phyloP scores from a whole-genome alignment of 2,888 invertebrate species.

The Galerucella calmariensis region DNA sequence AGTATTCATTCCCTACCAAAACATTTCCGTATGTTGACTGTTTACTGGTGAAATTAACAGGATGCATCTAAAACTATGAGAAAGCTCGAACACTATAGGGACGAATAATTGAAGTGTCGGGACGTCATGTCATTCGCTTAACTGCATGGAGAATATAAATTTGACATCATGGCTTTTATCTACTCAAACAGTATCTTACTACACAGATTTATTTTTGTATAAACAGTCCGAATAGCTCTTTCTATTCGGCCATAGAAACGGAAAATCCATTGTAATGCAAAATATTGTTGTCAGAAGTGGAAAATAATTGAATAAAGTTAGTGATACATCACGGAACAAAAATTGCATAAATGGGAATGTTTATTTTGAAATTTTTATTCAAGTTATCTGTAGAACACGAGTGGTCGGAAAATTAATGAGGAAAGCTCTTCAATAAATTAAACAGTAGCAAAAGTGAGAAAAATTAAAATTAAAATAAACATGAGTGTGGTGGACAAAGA shows the following conservation, averaged over 20 bases:
- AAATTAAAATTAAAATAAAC: no score
- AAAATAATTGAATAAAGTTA: conserved; percentile 2
- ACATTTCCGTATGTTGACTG: background rate
- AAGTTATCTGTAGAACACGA: no score
- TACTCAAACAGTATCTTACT: conserved; percentile 4
- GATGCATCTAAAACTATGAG: background rate
- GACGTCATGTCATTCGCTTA: background rate
- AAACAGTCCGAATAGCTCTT: conserved; percentile 3
- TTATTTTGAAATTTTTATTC: background rate
- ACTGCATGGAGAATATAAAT: background rate
- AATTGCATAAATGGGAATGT: background rate
- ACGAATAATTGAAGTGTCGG: background rate
- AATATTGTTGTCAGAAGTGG: conserved; percentile 17
- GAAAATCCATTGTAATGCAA: conserved; percentile 11
- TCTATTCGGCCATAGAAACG: conserved; percentile 1
- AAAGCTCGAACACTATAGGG: background rate
- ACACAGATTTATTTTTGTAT: background rate
- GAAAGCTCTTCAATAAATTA: no score
- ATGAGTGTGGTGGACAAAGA: background rate
- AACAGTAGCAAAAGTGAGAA: no score
- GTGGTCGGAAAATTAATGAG: no score
- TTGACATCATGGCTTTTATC: background rate
- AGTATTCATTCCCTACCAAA: background rate
- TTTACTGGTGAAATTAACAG: background rate
- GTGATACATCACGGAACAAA: background rate